A percentile compares a stretch with the other conserved stretches of the same genome.
These are phyloP conservation scores for Polymixis flavicincta DNA, from an alignment of 2,888 invertebrate genomes.

Conservation along the genomic window DNA sequence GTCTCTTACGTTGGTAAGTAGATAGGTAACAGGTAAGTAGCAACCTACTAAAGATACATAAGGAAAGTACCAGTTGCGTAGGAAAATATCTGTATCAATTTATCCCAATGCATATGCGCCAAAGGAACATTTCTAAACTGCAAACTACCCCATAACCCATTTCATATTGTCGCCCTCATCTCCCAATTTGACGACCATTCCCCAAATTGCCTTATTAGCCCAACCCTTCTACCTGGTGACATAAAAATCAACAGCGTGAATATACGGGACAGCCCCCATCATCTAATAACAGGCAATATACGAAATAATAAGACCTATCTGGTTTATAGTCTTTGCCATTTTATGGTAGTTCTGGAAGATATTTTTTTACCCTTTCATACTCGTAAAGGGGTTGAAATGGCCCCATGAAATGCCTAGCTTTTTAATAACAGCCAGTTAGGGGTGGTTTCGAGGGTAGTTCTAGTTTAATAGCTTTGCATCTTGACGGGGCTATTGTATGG, in stretches of 20 bases:
- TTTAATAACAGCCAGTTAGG: constrained; percentile 68
- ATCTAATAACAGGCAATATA: constrained; percentile 58
- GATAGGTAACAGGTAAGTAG: no score
- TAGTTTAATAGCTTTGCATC: constrained; percentile 51
- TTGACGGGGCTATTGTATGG: constrained; percentile 31
- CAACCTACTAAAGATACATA: background rate
- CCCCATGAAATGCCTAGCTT: constrained; percentile 65
- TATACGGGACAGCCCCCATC: constrained; percentile 58
- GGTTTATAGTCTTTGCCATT: constrained; percentile 65
- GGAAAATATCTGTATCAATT: background rate
- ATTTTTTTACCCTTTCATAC: constrained; percentile 62
- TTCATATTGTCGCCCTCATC: background rate
- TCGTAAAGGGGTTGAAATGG: constrained; percentile 68
- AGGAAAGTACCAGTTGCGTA: background rate
- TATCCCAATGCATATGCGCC: background rate
- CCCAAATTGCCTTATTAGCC: constrained; percentile 53
- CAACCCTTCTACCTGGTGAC: constrained; percentile 60
- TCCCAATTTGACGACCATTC: constrained; percentile 27
- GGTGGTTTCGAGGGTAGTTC: constrained; percentile 50
- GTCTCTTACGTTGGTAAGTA: no score
- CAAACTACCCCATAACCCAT: constrained; percentile 8
- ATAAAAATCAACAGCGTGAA: constrained; percentile 71
- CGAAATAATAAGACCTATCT: constrained; percentile 56
- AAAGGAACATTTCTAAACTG: background rate
- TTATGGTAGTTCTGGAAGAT: constrained; percentile 59